Evolutionary conservation across 2,888 invertebrate genomes (phyloP), one percentile per base, ranked within the genome.

Genomic region (Phoronis australis): DNA sequence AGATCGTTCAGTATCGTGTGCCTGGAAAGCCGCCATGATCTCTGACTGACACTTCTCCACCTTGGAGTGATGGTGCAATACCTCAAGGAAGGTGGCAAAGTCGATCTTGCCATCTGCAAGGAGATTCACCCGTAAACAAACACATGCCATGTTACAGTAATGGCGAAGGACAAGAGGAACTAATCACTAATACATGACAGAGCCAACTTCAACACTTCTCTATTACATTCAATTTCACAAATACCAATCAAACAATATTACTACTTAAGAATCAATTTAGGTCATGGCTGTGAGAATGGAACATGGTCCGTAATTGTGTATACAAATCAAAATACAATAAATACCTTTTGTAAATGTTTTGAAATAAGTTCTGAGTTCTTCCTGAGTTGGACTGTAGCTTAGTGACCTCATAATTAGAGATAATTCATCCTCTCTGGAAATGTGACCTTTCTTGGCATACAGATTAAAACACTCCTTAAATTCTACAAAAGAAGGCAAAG

Each of bases 391-490:
- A 59, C 93, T 92, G 79, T 93, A 85, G 0, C 93, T 94, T 5
- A 96, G 80, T 0, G 95, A 95, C 55, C 95, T 80, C 94, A 95
- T 96, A 27, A 95, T 91, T 1, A 91, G 86, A 0, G 91, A 91
- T 51, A 96, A 79, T 75, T 95, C 93, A 70, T 94, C 92, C 57
- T 93, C 78, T 0, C 87, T 88, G 20, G 86, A 86, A 46, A 96
- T 93, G 75, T 88, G 87, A 0, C 92, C 93, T 31, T 87, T 88
- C 42, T 57, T 61, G 0, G 94, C 93, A 74, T 93, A 94, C 47
- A 96, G 81, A 75, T 92, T 93, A 80, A 95, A 96, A 69, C 95
- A 96, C 80, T 96, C 95, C 69, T 93, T 85, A 77, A 93, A 95
- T 78, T 94, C 94, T 93, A 78, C 12, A 68, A 66, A 47, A 48